Percentiles rank a stretch among this genome's conserved stretches.
Evolutionary conservation across 2,888 invertebrate species (phyloP).

Genomic region (Taenaris catops): DNA sequence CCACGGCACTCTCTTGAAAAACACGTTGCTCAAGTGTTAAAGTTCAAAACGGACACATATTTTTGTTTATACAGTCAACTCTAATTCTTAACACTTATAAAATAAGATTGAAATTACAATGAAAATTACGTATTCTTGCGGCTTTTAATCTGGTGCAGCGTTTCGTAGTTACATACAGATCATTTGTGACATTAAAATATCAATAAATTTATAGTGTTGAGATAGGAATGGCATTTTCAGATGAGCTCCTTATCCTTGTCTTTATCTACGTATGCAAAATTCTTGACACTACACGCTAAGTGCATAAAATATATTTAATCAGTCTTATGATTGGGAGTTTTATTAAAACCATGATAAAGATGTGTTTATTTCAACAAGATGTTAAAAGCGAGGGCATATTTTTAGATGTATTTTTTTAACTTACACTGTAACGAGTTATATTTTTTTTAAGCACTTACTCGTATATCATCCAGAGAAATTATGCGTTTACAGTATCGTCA

Average conservation of each 20-base stretch:
- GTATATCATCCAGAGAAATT: too few relatives aligned
- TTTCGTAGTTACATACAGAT: constrained; percentile 71
- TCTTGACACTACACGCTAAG: constrained; percentile 31
- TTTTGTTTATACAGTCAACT: constrained; percentile 1
- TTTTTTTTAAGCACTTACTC: too few relatives aligned
- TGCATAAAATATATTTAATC: constrained; percentile 27
- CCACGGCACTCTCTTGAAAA: constrained; percentile 66
- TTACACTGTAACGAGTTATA: too few relatives aligned
- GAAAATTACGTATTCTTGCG: constrained; percentile 27
- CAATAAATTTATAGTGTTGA: constrained; percentile 73
- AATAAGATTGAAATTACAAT: constrained; percentile 27
- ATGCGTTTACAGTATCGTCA: too few relatives aligned
- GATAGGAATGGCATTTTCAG: constrained; percentile 59
- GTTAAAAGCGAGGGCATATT: neutral
- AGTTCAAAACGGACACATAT: constrained; percentile 6
- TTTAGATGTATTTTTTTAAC: neutral
- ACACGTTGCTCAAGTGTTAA: constrained; percentile 45
- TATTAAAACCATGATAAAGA: constrained; percentile 10
- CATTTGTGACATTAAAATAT: constrained; percentile 79
- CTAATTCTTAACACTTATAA: constrained; percentile 8
- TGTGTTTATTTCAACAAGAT: constrained; percentile 4
- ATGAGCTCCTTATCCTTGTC: constrained; percentile 39
- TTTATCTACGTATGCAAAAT: constrained; percentile 49
- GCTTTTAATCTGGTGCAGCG: constrained; percentile 30
- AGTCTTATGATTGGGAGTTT: constrained; percentile 19